These are phyloP conservation scores for Pteropus rufus DNA, from an alignment of 2,797 vertebrate species.

Conservation along the genomic window DNA sequence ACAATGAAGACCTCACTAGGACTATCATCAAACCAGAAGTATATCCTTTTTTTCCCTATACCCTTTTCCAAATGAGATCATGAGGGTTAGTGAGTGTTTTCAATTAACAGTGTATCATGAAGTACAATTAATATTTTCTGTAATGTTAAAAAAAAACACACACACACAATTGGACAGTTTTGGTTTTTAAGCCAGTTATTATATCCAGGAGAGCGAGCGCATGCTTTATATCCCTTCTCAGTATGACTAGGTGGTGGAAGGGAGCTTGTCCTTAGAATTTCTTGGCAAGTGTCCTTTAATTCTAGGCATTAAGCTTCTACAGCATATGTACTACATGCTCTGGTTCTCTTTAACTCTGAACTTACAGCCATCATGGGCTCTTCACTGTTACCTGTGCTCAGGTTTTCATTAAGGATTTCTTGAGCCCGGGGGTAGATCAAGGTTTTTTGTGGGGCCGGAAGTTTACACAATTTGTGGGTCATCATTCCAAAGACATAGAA, in stretches of 20 bases:
- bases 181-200: background rate
- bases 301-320: background rate
- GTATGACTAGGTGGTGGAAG: background rate
- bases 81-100: background rate
- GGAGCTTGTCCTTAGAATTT: background rate
- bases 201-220: background rate
- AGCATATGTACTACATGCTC: accelerated
- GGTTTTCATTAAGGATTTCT: background rate
- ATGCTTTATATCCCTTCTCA: background rate
- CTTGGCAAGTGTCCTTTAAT: background rate
- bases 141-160: background rate
- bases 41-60: background rate
- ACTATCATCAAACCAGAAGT: background rate
- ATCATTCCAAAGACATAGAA: background rate
- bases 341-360: background rate
- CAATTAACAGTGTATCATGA: background rate
- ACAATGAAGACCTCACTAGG: background rate
- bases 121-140: background rate
- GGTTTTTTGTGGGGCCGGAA: background rate
- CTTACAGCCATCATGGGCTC: background rate
- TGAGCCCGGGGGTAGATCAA: background rate
- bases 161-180: background rate
- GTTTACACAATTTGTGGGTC: background rate
- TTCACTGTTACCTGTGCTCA: background rate
- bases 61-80: background rate